Evolutionary conservation across 2,888 invertebrate species (phyloP).

Genomic region (Fabriciana adippe): DNA sequence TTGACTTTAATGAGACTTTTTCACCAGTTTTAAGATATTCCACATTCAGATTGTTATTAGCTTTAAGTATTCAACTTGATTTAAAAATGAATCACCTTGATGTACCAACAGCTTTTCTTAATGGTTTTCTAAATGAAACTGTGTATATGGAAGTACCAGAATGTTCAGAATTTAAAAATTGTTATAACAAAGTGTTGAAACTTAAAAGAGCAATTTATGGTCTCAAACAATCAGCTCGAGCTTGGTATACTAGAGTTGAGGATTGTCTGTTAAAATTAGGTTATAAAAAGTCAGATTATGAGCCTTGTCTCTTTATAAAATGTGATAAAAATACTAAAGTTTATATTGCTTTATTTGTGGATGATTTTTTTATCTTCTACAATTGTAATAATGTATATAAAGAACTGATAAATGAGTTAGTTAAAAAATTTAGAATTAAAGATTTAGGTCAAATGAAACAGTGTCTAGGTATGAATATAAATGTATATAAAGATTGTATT

Average conservation of each 20-base stretch:
- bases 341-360: no score
- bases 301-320: neutral
- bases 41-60: no score
- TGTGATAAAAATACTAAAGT: neutral
- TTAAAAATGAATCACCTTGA: no score
- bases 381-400: neutral
- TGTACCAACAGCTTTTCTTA: no score
- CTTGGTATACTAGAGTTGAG: no score
- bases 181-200: neutral
- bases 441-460: slow-evolving; percentile 9
- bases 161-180: neutral
- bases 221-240: no score
- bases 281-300: neutral
- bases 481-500: slow-evolving; percentile 22
- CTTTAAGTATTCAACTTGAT: no score
- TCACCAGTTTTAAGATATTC: no score
- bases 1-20: no score
- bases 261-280: neutral
- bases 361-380: neutral
- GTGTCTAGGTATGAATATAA: slow-evolving; percentile 21
- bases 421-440: slow-evolving; percentile 18
- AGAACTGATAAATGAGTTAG: neutral
- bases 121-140: slow-evolving; percentile 5
- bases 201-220: no score
- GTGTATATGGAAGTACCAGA: neutral